Evolutionary conservation across 2,797 vertebrate species (phyloP).

Genomic region (Natrix natrix): DNA sequence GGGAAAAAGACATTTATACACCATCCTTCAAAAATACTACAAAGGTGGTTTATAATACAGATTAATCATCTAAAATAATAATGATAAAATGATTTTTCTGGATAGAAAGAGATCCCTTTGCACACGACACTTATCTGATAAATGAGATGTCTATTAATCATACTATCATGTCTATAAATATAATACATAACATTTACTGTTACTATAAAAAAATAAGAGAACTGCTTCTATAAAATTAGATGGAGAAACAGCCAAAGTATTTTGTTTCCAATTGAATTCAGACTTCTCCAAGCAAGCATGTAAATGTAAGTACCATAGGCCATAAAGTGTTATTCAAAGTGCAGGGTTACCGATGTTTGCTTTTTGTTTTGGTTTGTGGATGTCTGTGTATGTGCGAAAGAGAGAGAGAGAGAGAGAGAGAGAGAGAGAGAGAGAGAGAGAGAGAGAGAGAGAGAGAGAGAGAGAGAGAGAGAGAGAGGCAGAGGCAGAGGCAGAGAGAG

Average conservation of each 20-base stretch:
- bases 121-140: neutral
- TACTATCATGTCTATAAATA: neutral
- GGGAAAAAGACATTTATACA: neutral
- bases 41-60: neutral
- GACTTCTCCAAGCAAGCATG: neutral
- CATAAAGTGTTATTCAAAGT: neutral
- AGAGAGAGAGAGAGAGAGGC: neutral
- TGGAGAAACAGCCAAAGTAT: neutral
- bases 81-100: neutral
- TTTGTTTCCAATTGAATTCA: neutral
- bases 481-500: too few species aligned
- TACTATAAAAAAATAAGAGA: neutral
- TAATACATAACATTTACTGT: neutral
- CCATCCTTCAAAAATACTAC: neutral
- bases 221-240: neutral
- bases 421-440: too few species aligned
- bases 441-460: too few species aligned
- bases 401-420: neutral
- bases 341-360: neutral
- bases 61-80: neutral
- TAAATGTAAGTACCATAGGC: neutral
- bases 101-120: neutral
- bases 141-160: neutral
- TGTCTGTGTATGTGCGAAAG: neutral
- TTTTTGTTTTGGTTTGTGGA: neutral